phyloP scores from a whole-genome alignment of 1,140 invertebrate genomes.

The Meloidogyne floridensis region DNA sequence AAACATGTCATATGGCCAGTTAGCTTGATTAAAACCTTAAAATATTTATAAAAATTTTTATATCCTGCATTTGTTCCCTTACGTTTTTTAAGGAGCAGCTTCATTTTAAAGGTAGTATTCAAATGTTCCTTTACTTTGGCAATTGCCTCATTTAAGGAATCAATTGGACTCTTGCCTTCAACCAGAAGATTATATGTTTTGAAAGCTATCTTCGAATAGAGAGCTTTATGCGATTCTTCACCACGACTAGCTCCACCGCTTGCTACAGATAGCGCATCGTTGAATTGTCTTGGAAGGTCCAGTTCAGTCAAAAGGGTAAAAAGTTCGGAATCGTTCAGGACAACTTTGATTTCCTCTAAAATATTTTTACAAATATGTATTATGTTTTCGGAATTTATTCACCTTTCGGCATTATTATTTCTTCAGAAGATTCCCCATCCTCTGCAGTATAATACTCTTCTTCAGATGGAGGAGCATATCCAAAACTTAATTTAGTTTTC shows the following conservation, averaged over 20 bases:
- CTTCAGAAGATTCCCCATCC: neutral
- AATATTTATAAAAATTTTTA: neutral
- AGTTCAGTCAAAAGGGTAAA: neutral
- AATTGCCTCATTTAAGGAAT: neutral
- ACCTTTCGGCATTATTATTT: neutral
- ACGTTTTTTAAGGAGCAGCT: neutral
- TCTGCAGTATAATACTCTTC: neutral
- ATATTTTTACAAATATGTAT: neutral
- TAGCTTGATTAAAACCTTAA: neutral
- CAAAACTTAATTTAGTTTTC: constrained; percentile 1
- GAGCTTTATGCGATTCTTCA: neutral
- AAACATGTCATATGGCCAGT: neutral
- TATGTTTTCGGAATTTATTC: neutral
- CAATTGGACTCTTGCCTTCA: neutral
- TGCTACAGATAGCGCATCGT: neutral
- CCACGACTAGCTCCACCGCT: neutral
- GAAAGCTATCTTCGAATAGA: neutral
- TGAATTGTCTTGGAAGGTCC: constrained; percentile 8
- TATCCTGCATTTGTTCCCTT: neutral
- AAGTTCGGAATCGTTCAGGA: neutral
- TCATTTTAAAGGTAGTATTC: neutral
- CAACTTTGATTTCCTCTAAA: neutral
- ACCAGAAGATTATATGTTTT: neutral
- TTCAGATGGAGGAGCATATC: neutral
- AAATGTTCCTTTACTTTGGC: neutral